phyloP scores from a whole-genome alignment of 2,797 vertebrate species.

The Eospalax fontanierii region DNA sequence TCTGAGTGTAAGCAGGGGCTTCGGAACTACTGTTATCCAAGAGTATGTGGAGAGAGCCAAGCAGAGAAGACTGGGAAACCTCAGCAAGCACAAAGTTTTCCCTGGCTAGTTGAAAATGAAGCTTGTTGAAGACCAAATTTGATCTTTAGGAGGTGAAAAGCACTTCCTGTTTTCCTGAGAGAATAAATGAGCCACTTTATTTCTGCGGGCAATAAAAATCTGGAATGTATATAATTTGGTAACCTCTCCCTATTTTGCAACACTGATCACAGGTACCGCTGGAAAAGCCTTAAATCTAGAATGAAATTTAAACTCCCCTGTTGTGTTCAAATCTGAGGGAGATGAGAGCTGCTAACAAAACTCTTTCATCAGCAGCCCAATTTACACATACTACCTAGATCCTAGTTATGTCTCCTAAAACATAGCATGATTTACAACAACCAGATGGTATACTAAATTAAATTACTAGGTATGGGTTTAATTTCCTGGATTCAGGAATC shows the following conservation, averaged over 20 bases:
- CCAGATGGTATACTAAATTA: neutral
- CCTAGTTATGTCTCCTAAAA: neutral
- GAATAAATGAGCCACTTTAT: neutral
- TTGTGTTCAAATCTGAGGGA: neutral
- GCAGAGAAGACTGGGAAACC: neutral
- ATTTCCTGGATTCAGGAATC: conserved; percentile 2
- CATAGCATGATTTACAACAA: neutral
- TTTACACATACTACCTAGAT: neutral
- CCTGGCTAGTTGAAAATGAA: neutral
- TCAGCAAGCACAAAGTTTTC: too few relatives aligned
- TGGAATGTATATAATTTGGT: neutral
- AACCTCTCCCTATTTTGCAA: neutral
- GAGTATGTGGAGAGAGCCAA: neutral
- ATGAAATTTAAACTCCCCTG: neutral
- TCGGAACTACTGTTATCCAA: neutral
- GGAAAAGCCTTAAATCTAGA: neutral
- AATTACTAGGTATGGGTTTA: neutral
- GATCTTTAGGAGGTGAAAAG: neutral
- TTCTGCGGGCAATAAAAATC: neutral
- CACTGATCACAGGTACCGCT: neutral
- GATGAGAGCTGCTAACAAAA: neutral
- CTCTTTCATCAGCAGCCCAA: neutral
- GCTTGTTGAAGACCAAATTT: neutral
- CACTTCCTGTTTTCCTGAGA: neutral
- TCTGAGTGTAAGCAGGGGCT: neutral